Base-by-base conservation (phyloP, 1,140 invertebrate species). In the Agraylea sexmaculata region DNA sequence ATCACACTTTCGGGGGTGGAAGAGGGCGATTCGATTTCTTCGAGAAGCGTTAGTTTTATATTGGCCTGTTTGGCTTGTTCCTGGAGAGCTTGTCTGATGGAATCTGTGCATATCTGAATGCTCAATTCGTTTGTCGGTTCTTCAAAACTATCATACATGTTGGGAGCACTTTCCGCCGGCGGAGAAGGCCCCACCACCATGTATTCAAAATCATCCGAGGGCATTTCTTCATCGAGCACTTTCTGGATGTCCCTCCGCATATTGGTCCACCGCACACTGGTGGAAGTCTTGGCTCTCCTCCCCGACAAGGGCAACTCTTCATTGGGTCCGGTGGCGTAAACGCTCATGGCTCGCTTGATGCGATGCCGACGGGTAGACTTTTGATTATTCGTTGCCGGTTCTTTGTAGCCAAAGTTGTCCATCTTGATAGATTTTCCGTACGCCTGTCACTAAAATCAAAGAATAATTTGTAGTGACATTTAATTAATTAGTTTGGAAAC, bases 141-240 rank as follows among this genome's bases (percentile, higher is more conserved):
- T 50, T 81, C 77, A 54, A 77, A 77, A 60, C 77, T 81, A 53
- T 80, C 70, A 63, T 80, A 80, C 66, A 81, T 77, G 48, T 77
- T 77, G 43, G 78, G 78, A 5, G 78, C 76, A 53, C 78, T 78
- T 56, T 80, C 79, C 29, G 78, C 73, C 1, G 77, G 77, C 8
- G 78, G 78, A 12, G 78, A 78, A 23, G 76, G 77, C 19, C 78
- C 78, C 46, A 75, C 79, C 51, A 79, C 75, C 66, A 81, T 77
- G 57, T 74, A 80, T 55, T 77, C 76, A 54, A 75, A 75, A 55
- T 77, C 74, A 29, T 72, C 74, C 52, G 66, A 69, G 38, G 74
- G 71, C 43, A 72, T 73, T 53, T 70, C 73, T 56, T 74, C 74
- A 53, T 77, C 75, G 39, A 77, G 64, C 55, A 70, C 66, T 42